Conservation (phyloP, 2,888 invertebrate species). For the Nezara viridula region DNA sequence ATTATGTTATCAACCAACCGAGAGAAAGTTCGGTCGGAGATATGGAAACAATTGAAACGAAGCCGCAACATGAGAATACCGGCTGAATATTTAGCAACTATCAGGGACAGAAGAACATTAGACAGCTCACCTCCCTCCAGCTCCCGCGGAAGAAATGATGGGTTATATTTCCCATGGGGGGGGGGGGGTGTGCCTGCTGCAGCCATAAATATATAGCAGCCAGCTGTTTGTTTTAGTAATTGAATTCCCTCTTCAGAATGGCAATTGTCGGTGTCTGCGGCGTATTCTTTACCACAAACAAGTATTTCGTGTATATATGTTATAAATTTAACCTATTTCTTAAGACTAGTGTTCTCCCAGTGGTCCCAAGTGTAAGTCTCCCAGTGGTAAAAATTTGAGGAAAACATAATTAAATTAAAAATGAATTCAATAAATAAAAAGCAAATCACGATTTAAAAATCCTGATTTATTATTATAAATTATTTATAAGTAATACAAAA, state of each 20-base stretch:
- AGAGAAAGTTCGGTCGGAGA: not conserved
- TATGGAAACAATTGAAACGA: not conserved
- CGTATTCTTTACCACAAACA: not conserved
- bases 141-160: slow-evolving; percentile 2
- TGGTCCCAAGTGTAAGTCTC: too few relatives aligned
- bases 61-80: not conserved
- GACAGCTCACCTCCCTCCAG: too few relatives aligned
- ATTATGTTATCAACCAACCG: not conserved
- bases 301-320: too few relatives aligned
- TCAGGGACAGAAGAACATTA: slow-evolving; percentile 25
- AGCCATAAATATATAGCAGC: slow-evolving; percentile 32
- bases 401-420: too few relatives aligned
- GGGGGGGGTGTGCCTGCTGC: not conserved
- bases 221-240: slow-evolving; percentile 40
- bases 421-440: too few relatives aligned
- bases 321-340: too few relatives aligned
- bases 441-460: too few relatives aligned
- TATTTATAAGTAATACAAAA: too few relatives aligned
- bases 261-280: not conserved
- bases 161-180: slow-evolving; percentile 5
- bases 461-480: too few relatives aligned
- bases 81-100: slow-evolving; percentile 40
- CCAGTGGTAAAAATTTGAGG: too few relatives aligned
- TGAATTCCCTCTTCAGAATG: not conserved
- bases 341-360: too few relatives aligned